A percentile compares a stretch with the other conserved stretches of the same genome.
Evolutionary conservation across 2,888 invertebrate species (phyloP).

Genomic region (Drosophila yooni): DNA sequence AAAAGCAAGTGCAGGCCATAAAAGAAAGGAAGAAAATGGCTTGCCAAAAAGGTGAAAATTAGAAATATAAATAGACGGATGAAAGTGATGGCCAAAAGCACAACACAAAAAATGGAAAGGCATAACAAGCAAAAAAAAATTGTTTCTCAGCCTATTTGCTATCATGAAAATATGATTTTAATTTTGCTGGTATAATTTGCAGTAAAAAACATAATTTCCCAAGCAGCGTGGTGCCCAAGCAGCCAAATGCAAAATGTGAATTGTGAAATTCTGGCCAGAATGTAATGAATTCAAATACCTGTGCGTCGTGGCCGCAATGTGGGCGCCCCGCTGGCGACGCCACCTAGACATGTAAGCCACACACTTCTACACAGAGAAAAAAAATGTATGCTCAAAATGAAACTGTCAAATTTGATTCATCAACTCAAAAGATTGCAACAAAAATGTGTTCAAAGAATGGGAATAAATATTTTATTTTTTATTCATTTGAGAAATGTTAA

Average conservation of each 20-base stretch:
- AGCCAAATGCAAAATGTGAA: constrained; percentile 53
- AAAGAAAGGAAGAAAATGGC: constrained; percentile 24
- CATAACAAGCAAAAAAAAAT: constrained; percentile 15
- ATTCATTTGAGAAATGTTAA: neutral
- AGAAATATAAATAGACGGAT: constrained; percentile 44
- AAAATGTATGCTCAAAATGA: neutral
- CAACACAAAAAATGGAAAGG: constrained; percentile 8
- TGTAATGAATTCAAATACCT: constrained; percentile 78
- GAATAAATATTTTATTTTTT: neutral
- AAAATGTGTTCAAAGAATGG: neutral
- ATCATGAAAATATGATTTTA: constrained; percentile 79
- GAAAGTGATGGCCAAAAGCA: constrained; percentile 25
- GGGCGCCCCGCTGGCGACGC: constrained; percentile 49
- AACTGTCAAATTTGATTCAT: neutral
- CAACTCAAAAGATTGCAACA: neutral
- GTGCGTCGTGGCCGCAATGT: constrained; percentile 39
- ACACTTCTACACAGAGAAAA: constrained; percentile 7
- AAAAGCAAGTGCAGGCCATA: constrained; percentile 41
- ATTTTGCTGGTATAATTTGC: constrained; percentile 66
- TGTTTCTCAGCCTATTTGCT: constrained; percentile 69
- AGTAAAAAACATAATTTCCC: constrained; percentile 63
- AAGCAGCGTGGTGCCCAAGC: constrained; percentile 36
- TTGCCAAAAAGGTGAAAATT: constrained; percentile 64
- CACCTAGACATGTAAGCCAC: constrained; percentile 40
- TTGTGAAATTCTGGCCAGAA: constrained; percentile 58